Evolutionary conservation across 2,113 vertebrate species (phyloP).

Genomic region (Holacanthus passer): DNA sequence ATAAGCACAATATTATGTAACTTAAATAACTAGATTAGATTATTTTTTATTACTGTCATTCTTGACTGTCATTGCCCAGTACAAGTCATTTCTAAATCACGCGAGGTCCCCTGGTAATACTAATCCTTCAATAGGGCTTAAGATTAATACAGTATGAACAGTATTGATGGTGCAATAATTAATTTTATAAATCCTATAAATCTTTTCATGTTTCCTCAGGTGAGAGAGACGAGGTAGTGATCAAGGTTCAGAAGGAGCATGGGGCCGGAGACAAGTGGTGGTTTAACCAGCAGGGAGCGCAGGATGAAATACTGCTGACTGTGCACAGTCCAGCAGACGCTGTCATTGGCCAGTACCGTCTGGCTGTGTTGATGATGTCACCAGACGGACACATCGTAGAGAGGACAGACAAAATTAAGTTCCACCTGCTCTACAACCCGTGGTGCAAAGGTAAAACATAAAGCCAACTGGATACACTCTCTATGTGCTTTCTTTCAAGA

Average conservation of each 20-base stretch:
- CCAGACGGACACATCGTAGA: conserved; percentile 72
- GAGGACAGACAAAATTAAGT: conserved; percentile 75
- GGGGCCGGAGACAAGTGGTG: conserved; percentile 75
- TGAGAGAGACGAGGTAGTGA: conserved; percentile 81
- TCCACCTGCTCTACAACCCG: conserved; percentile 94
- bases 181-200: neutral
- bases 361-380: conserved; percentile 81
- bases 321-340: conserved; percentile 87
- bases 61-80: too few species aligned
- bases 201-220: conserved; percentile 70
- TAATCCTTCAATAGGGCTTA: too few species aligned
- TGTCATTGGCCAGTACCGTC: conserved; percentile 87
- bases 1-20: neutral
- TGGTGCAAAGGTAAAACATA: conserved; percentile 90
- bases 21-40: too few species aligned
- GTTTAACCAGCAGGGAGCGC: conserved; percentile 74
- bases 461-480: neutral
- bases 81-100: too few species aligned
- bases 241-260: conserved; percentile 65
- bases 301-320: conserved; percentile 78
- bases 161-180: neutral
- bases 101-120: too few species aligned
- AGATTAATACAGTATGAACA: too few species aligned
- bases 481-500: neutral
- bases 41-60: too few species aligned